These are phyloP conservation scores for Linepithema humile DNA, from an alignment of 1,140 invertebrate species.

Conservation along the genomic window DNA sequence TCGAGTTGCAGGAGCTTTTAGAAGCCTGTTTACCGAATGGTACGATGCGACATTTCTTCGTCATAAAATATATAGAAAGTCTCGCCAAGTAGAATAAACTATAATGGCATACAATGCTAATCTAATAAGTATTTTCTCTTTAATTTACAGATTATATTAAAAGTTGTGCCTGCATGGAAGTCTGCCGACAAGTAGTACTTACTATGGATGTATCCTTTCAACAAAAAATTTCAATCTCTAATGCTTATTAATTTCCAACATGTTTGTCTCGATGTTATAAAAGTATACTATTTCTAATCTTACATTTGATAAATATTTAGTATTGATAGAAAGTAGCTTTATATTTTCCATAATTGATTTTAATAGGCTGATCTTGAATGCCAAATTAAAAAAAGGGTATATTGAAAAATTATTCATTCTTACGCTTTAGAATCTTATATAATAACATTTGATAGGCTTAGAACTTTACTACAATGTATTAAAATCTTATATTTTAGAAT, in stretches of 20 bases:
- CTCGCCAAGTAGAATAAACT: background rate
- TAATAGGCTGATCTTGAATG: no score
- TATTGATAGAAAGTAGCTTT: no score
- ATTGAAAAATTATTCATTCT: no score
- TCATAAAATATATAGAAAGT: constrained; percentile 29
- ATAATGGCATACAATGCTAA: background rate
- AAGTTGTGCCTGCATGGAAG: constrained; percentile 96
- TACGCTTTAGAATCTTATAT: no score
- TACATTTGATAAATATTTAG: no score
- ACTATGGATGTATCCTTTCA: constrained; percentile 92
- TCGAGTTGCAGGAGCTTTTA: constrained; percentile 95
- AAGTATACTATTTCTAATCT: background rate
- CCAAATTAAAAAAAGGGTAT: no score
- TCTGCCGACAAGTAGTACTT: constrained; percentile 95
- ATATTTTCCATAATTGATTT: no score
- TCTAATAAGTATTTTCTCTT: constrained; percentile 15
- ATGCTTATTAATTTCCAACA: background rate
- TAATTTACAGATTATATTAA: constrained; percentile 93
- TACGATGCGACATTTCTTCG: constrained; percentile 71
- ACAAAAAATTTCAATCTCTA: constrained; percentile 41
- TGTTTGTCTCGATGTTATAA: background rate
- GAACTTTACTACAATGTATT: no score
- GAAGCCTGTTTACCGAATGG: constrained; percentile 96
- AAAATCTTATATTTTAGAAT: no score
- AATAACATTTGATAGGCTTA: no score